Base-by-base conservation (phyloP, 2,888 invertebrate species). In the Agrochola lota region DNA sequence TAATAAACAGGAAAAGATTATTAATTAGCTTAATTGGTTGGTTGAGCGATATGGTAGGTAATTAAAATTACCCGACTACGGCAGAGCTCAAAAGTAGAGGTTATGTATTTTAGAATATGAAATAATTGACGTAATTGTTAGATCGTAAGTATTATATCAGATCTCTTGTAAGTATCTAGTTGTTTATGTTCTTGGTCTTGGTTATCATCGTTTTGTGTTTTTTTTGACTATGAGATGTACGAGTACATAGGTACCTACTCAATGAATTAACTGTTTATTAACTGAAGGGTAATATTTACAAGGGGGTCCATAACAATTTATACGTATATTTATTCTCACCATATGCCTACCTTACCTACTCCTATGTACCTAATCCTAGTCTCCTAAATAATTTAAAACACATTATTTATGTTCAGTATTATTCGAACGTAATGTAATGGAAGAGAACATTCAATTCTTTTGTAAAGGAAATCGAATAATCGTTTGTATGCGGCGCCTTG, bases 381-480 rank as follows among this genome's bases (percentile, higher is more conserved):
- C 20, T 9, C 26, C 23, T 72, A 26, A 23, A 30, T 7, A 26
- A 35, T 40, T 35, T 23, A 64, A 55, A 66, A 35, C 62, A 55
- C 30, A 79, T 62, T 30, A 68, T 52, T 67, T 20, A 49, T 57
- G 15, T 49, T 81, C 20, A 35, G 30, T 67, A 81, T 76, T 62
- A 57, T 59, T 71, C 23, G 59, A 77, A 63, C 23, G 43, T 64
- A 68, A 77, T 66, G 43, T 71, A 57, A 46, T 43, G 8, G 70
- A 64, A 67, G 40, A 74, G 46, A 71, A 57, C 59, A 68, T 59
- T 69, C 40, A 79, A 79, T 76, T 66, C 74, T 72, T 74, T 83
- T 78, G 66, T 76, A 59, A 77, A 69, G 87, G 78, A 80, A 81
- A 87, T 83, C 71, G 80, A 87, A 79, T 74, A 81, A 80, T 81